Evolutionary conservation across 1,140 invertebrate species (phyloP), one percentile per base, ranked within the genome.

Genomic region (Homalodisca vitripennis): DNA sequence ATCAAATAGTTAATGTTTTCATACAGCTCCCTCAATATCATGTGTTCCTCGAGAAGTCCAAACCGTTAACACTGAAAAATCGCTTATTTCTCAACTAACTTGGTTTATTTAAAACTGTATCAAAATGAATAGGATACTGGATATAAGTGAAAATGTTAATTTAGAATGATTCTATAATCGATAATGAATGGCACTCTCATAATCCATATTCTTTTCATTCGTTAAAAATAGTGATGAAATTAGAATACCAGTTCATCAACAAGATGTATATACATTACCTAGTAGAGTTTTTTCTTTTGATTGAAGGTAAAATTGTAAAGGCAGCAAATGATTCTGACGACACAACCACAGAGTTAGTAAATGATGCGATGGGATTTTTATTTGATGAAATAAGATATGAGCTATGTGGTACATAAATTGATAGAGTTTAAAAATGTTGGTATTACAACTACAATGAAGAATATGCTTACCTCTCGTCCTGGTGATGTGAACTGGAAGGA

Each of bases 301-400:
- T 80, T 17, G 71, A 74, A 64, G 77, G 78, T 17, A 72, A 47
- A 17, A 22, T 47, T 2, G 17, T 17, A 17, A 46, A 48, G 14
- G 13, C 13, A 22, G 17, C 71, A 14, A 75, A 29, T 13, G 27
- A 29, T 13, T n/a, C 1, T 12, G 30, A 32, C 6, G 62, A 41
- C 34, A 46, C 62, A 17, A 64, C 62, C 2, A 22, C 34, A 17
- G 34, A 32, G 2, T 64, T 31, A 22, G 34, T 51, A 14, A 69
- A 71, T 27, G 69, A 71, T 14, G 66, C 65, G 0, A 31, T 69
- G 1, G 71, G 76, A 27, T 77, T 77, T 75, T 69, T 82, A 17
- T 82, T 83, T 74, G 76, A 79, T 69, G 80, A 81, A 71, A 79
- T 81, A 17, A 73, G 79, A 53, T 82, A 80, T 72, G 79, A 81